Base-by-base conservation (phyloP, 53 echinoderm and acorn worm species). In the Paracentrotus lividus region DNA sequence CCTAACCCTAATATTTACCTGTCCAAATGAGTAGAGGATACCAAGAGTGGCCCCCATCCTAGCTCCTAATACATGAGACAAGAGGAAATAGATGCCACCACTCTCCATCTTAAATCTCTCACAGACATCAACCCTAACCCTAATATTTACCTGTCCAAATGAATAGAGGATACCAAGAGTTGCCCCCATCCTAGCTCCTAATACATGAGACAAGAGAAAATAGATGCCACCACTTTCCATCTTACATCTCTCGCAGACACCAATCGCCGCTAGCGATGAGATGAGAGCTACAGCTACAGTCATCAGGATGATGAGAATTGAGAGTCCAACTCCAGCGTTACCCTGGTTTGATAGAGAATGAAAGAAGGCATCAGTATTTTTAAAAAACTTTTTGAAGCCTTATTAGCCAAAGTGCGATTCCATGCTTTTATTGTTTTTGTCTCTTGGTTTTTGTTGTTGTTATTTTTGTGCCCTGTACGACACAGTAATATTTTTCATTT, bases 171-270 rank as follows among this genome's bases (percentile, higher is more conserved):
- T 97, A 8, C 98, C 98, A n/a, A 98, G 26, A 8, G 97, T 96
- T 49, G 97, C 98, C 20, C 98, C 98, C 65, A 98, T 97, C 60
- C 97, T 85, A 31, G 97, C 96, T 51, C 98, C 98, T 24, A 98
- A 91, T 34, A 97, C 96, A 85, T 98, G 96, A 13, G 98, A 97
- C 32, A 98, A 87, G 57, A 98, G 92, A 90, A 97, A 98, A 88
- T 98, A 98, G 52, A 98, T 96, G 10, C 98, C 98, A 1, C 98
- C 98, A 29, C 98, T 98, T 77, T 97, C 95, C 94, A 98, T 95
- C 81, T 98, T 96, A 88, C 98, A 98, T 61, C 98, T 95, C 75
- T 98, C 97, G 81, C 98, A 98, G 68, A 98, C 95, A 13, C 98
- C 98, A 36, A 98, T 98, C 42, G 97, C 98, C 18, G 98, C 96